Evolutionary conservation across 2,113 vertebrate genomes (phyloP), one percentile per base, ranked within the genome.

Genomic region (Atherinomorus stipes): DNA sequence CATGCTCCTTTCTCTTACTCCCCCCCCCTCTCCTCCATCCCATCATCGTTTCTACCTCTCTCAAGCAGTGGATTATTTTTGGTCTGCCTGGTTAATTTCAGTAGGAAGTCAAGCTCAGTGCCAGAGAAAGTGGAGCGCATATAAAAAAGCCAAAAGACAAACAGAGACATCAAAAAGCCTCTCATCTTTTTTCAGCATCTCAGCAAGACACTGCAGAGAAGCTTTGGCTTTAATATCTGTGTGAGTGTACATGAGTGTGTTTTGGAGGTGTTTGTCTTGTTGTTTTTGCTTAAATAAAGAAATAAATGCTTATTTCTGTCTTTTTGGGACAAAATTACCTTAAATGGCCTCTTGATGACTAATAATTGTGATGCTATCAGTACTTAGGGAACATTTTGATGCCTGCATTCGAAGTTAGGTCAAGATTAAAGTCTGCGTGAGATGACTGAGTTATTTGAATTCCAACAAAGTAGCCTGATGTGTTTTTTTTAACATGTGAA

Each of bases 61-160:
- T 85, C 74, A 80, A 64, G 71, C 44, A 38, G 68, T 80, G 76
- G 85, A 89, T 90, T 91, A 91, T 92, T 91, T 90, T 92, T 89
- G 88, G 89, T 72, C 76, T 53, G 84, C 85, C 82, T 90, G 88
- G 87, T 89, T 91, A 85, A 89, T 91, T 90, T 91, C 89, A 88
- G 87, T 56, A 83, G 78, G 80, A 89, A 90, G 89, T 89, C 85
- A 78, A 64, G 74, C 85, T 78, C 63, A 26, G 87, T 90, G 91
- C 87, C 90, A 87, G 80, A 54, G 74, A 89, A 90, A 91, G 78
- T 90, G 76, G 90, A 90, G 80, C 86, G 61, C 76, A 51, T 76
- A 82, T 78, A 84, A 86, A 88, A 71, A 84, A 85, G 62, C 65
- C 67, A 80, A 81, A 89, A 73, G 77, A 88, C 87, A 88, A 87